Evolutionary conservation across 2,113 vertebrate genomes (phyloP).

Genomic region (Gallinago jamesoni): DNA sequence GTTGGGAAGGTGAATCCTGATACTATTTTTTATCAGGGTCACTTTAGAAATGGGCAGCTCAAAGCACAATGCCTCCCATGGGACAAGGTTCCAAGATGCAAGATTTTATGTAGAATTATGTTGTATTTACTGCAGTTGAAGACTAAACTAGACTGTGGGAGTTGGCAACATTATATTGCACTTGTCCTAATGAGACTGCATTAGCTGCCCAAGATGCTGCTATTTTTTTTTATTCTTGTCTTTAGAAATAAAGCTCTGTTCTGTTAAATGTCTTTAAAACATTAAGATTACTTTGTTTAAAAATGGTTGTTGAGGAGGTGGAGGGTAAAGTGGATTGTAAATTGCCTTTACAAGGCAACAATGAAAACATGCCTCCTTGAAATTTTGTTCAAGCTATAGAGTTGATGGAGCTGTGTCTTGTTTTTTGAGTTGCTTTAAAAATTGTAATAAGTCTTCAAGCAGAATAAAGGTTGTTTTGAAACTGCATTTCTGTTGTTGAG

Average conservation of each 20-base stretch:
- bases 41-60: conserved; percentile 75
- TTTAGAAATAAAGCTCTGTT: conserved; percentile 73
- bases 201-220: conserved; percentile 84
- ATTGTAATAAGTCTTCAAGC: conserved; percentile 84
- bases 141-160: conserved; percentile 15
- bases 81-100: conserved; percentile 74
- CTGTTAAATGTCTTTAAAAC: conserved; percentile 82
- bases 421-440: conserved; percentile 83
- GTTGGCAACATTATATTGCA: conserved; percentile 44
- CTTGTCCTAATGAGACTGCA: conserved; percentile 80
- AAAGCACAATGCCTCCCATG: conserved; percentile 75
- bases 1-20: conserved; percentile 69
- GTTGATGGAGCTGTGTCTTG: conserved; percentile 80
- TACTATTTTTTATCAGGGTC: conserved; percentile 60
- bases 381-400: conserved; percentile 78
- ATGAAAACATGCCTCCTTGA: conserved; percentile 77
- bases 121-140: conserved; percentile 6
- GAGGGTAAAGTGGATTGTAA: conserved; percentile 69
- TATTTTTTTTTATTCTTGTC: conserved; percentile 75
- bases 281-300: conserved; percentile 76
- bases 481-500: conserved; percentile 37
- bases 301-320: conserved; percentile 75
- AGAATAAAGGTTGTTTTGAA: conserved; percentile 86
- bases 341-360: conserved; percentile 80
- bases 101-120: conserved; percentile 53